Percentiles rank a stretch among this genome's conserved stretches.
phyloP scores from a whole-genome alignment of 2,797 vertebrate genomes.

The Enteromius treurensis region DNA sequence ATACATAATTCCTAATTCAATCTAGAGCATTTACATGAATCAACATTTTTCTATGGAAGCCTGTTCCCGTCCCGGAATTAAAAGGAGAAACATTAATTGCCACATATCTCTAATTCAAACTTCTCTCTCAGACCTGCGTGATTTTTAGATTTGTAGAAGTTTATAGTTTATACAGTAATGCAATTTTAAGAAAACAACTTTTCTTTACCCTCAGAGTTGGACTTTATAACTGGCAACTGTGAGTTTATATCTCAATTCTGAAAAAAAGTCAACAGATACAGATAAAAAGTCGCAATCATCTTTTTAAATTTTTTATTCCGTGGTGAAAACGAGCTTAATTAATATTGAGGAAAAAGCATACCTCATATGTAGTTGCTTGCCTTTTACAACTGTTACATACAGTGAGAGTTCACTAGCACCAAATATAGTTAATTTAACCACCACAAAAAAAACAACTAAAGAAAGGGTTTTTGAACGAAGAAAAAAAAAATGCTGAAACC shows the following conservation, averaged over 20 bases:
- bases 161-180: too few relatives aligned
- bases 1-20: neutral
- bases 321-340: neutral
- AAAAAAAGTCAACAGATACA: neutral
- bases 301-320: neutral
- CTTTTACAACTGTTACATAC: neutral
- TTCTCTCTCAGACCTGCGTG: neutral
- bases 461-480: slow-evolving; percentile 31
- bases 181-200: neutral
- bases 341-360: neutral
- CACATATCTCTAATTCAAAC: neutral
- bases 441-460: neutral
- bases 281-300: neutral
- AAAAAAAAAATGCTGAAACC: slow-evolving; percentile 58
- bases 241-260: too few relatives aligned
- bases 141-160: too few relatives aligned
- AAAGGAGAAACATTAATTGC: neutral
- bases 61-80: too few relatives aligned
- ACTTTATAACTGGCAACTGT: too few relatives aligned
- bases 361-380: neutral
- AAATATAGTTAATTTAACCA: neutral
- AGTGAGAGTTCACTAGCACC: neutral
- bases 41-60: neutral
- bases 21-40: neutral
- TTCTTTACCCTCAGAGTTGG: too few relatives aligned